phyloP scores from a whole-genome alignment of 2,888 invertebrate species.

The Mermis nigrescens region DNA sequence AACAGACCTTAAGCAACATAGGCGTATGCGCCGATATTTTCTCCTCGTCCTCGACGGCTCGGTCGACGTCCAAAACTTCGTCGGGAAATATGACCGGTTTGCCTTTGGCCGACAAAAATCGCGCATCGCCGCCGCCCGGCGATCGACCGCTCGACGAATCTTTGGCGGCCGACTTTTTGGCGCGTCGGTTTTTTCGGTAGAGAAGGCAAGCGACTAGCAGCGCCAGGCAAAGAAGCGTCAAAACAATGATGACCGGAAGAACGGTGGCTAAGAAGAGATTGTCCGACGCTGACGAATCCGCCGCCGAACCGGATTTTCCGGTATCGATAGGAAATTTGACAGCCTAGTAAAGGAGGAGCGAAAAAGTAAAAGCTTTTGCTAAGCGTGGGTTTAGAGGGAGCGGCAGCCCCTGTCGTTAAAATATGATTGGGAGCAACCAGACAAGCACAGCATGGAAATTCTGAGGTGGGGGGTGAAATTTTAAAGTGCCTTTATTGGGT shows the following conservation, averaged over 20 bases:
- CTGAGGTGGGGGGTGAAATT: too few species aligned
- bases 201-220: conserved; percentile 67
- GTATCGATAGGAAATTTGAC: background rate
- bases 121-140: conserved; percentile 18
- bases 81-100: conserved; percentile 82
- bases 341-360: too few species aligned
- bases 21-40: conserved; percentile 50
- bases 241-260: conserved; percentile 58
- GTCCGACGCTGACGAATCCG: too few species aligned
- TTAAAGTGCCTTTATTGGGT: too few species aligned
- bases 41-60: conserved; percentile 42
- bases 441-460: too few species aligned
- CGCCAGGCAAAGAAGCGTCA: conserved; percentile 63
- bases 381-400: too few species aligned
- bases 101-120: too few species aligned
- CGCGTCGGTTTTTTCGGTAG: conserved; percentile 55
- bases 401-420: too few species aligned
- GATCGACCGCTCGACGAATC: too few species aligned
- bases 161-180: conserved; percentile 58
- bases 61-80: conserved; percentile 76
- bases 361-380: too few species aligned
- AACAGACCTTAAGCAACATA: conserved; percentile 74
- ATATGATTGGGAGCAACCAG: too few species aligned
- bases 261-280: conserved; percentile 52
- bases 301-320: background rate